Percentiles rank a stretch among this genome's conserved stretches.
phyloP scores from a whole-genome alignment of 2,113 vertebrate genomes.

The Amphilophus citrinellus region DNA sequence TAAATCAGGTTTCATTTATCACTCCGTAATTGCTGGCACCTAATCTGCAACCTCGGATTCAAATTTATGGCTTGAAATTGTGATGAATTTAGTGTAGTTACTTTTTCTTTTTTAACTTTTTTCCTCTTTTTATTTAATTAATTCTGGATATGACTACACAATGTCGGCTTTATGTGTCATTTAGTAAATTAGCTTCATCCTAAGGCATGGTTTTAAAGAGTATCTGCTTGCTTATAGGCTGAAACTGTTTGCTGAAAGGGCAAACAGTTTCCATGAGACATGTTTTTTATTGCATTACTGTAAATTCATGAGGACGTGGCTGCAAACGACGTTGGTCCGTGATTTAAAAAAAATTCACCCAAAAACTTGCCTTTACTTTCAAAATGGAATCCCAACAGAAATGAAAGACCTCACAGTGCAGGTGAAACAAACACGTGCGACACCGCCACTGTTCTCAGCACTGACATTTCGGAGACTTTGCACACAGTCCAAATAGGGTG shows the following conservation, averaged over 20 bases:
- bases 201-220: not conserved
- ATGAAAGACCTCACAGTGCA: not conserved
- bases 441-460: not conserved
- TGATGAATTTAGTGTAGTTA: not conserved
- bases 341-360: not conserved
- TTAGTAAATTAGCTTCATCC: not conserved
- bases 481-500: not conserved
- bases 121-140: not conserved
- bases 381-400: not conserved
- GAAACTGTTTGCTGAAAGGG: not conserved
- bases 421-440: not conserved
- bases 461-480: not conserved
- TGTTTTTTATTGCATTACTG: not conserved
- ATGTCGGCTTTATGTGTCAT: not conserved
- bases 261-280: not conserved
- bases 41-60: not conserved
- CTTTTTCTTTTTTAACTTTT: not conserved
- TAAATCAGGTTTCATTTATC: not conserved
- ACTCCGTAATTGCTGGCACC: not conserved
- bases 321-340: not conserved
- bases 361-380: not conserved
- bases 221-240: not conserved
- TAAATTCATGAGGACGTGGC: not conserved
- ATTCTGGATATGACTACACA: not conserved
- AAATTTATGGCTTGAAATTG: not conserved